Percentiles rank a stretch among this genome's conserved stretches.
These are phyloP conservation scores for Erythrolamprus reginae DNA, from an alignment of 2,113 vertebrate genomes.

Conservation along the genomic window DNA sequence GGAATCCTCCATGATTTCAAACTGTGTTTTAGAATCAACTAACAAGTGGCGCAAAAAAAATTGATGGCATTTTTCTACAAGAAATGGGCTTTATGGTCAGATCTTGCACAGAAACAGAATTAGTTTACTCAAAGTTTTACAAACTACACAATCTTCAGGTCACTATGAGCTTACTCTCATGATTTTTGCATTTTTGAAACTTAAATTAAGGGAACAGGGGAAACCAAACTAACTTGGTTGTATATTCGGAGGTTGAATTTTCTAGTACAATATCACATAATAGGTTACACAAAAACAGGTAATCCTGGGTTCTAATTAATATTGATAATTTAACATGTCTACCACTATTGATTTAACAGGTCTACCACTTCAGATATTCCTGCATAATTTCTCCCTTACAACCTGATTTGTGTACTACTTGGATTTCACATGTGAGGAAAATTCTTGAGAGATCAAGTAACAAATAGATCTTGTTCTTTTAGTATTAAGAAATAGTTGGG, in stretches of 20 bases:
- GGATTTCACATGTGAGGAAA: slow-evolving; percentile 51
- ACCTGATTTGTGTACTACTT: slow-evolving; percentile 47
- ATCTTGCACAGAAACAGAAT: neutral
- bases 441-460: slow-evolving; percentile 57
- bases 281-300: slow-evolving; percentile 56
- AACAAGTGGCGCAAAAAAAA: neutral
- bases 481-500: slow-evolving; percentile 38
- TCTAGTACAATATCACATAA: slow-evolving; percentile 13
- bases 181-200: neutral
- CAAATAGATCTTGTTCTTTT: slow-evolving; percentile 56
- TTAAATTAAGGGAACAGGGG: neutral
- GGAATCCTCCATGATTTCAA: neutral
- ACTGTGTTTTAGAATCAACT: neutral
- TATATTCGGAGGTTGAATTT: neutral
- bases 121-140: neutral
- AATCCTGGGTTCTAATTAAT: slow-evolving; percentile 56
- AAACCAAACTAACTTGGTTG: neutral
- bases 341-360: slow-evolving; percentile 51
- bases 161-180: neutral
- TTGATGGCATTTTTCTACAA: neutral
- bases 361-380: slow-evolving; percentile 59
- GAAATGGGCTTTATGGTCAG: neutral
- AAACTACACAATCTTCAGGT: neutral
- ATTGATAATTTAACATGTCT: slow-evolving; percentile 55
- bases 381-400: slow-evolving; percentile 56